A percentile compares a stretch with the other conserved stretches of the same genome.
These are phyloP conservation scores for Myiotriccus ornatus DNA, from an alignment of 2,797 vertebrate genomes.

Conservation along the genomic window DNA sequence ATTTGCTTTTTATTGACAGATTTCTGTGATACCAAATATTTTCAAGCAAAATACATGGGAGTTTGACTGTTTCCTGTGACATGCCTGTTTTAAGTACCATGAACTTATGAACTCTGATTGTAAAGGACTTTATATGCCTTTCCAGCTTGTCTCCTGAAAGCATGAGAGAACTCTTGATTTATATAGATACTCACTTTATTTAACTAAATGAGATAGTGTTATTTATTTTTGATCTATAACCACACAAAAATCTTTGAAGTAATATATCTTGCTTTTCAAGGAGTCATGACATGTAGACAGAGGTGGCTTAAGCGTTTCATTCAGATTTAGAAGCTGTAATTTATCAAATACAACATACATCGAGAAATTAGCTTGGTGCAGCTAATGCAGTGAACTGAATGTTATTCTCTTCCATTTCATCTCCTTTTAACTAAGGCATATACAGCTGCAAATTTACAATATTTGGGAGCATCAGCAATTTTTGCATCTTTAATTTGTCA, in stretches of 20 bases:
- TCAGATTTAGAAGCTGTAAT: slow-evolving; percentile 52
- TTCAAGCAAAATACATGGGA: not conserved
- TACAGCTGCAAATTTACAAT: not conserved
- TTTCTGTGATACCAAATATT: not conserved
- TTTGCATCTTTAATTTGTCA: slow-evolving; percentile 18
- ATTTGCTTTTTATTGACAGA: not conserved
- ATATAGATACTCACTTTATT: slow-evolving; percentile 51
- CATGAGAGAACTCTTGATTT: slow-evolving; percentile 46
- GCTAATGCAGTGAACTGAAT: slow-evolving; percentile 4
- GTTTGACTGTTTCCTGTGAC: not conserved
- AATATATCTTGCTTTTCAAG: slow-evolving; percentile 58
- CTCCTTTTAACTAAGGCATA: slow-evolving; percentile 18
- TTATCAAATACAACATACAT: slow-evolving; percentile 26
- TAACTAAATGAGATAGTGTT: slow-evolving; percentile 49
- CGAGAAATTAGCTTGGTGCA: slow-evolving; percentile 48
- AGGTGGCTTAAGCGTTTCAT: slow-evolving; percentile 22
- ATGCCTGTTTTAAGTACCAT: not conserved
- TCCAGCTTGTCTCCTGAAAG: not conserved
- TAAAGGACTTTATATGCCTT: not conserved
- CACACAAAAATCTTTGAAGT: slow-evolving; percentile 39
- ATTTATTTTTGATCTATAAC: slow-evolving; percentile 66
- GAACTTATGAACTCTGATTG: not conserved
- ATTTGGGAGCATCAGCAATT: slow-evolving; percentile 7
- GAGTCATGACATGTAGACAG: slow-evolving; percentile 29
- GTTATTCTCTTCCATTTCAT: not conserved